Evolutionary conservation across 2,888 invertebrate species (phyloP).

Genomic region (Digitonthophagus gazella): DNA sequence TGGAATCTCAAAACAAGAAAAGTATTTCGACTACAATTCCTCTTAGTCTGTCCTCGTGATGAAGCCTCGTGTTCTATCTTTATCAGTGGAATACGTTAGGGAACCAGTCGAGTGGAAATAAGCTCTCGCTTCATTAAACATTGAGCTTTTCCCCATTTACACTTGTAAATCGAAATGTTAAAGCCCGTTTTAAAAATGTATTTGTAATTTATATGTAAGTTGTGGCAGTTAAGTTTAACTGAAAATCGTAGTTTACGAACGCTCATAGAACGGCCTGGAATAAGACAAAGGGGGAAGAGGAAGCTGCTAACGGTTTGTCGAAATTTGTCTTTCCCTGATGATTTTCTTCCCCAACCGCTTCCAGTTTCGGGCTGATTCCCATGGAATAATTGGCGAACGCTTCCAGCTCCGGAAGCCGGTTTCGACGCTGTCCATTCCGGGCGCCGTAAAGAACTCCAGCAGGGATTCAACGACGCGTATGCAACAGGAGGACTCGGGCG

Average conservation of each 20-base stretch:
- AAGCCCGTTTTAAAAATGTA: no score
- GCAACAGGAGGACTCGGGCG: slow-evolving; percentile 76
- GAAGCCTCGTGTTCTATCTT: neutral
- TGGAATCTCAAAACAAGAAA: neutral
- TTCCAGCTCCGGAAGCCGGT: slow-evolving; percentile 95
- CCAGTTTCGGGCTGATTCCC: slow-evolving; percentile 1
- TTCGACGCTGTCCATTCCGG: slow-evolving; percentile 95
- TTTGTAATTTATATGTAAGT: neutral
- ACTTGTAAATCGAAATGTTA: neutral
- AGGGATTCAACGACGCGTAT: slow-evolving; percentile 52
- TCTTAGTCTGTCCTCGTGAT: neutral
- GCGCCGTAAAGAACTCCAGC: slow-evolving; percentile 77
- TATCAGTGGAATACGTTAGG: neutral
- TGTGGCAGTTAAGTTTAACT: neutral
- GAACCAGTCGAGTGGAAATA: neutral
- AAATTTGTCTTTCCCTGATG: slow-evolving; percentile 11
- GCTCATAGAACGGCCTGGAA: neutral
- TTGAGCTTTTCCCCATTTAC: neutral
- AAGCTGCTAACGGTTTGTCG: slow-evolving; percentile 2
- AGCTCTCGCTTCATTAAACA: neutral
- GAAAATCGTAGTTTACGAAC: neutral
- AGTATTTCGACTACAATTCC: neutral
- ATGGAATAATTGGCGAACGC: slow-evolving; percentile 29
- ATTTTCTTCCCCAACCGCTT: neutral
- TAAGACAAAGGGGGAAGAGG: neutral